phyloP scores from a whole-genome alignment of 2,113 vertebrate species.

The Daphoenositta chrysoptera region DNA sequence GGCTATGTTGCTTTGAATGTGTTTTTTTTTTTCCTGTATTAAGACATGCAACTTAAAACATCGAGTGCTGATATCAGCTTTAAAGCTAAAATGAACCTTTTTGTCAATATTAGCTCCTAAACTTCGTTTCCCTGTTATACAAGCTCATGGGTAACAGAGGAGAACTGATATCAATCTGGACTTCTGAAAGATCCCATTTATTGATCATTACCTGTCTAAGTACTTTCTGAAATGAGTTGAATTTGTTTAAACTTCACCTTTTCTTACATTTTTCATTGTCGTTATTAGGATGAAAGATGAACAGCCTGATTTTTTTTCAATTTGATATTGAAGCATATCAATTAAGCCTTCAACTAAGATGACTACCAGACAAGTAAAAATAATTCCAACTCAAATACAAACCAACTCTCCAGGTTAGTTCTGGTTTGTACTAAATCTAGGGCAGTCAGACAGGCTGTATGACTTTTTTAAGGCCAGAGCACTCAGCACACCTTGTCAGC shows the following conservation, averaged over 20 bases:
- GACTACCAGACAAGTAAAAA: background rate
- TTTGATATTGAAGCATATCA: background rate
- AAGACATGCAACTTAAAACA: background rate
- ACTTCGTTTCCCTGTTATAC: background rate
- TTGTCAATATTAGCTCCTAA: background rate
- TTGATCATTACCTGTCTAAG: background rate
- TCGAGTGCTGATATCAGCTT: background rate
- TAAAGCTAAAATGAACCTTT: background rate
- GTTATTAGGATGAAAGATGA: background rate
- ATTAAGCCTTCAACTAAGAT: background rate
- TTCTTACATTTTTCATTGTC: background rate
- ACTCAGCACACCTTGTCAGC: background rate
- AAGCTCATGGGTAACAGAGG: background rate
- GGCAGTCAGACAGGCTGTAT: background rate
- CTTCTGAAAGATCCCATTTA: background rate
- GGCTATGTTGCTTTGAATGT: background rate
- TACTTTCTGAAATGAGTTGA: background rate
- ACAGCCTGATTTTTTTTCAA: background rate
- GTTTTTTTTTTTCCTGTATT: background rate
- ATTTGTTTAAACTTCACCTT: background rate
- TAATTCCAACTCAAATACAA: background rate
- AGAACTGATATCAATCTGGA: background rate
- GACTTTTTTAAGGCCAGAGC: background rate
- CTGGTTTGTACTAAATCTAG: background rate
- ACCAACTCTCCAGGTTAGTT: background rate